Evolutionary conservation across 2,888 invertebrate genomes (phyloP), one percentile per base, ranked within the genome.

Genomic region (Chesias legatella): DNA sequence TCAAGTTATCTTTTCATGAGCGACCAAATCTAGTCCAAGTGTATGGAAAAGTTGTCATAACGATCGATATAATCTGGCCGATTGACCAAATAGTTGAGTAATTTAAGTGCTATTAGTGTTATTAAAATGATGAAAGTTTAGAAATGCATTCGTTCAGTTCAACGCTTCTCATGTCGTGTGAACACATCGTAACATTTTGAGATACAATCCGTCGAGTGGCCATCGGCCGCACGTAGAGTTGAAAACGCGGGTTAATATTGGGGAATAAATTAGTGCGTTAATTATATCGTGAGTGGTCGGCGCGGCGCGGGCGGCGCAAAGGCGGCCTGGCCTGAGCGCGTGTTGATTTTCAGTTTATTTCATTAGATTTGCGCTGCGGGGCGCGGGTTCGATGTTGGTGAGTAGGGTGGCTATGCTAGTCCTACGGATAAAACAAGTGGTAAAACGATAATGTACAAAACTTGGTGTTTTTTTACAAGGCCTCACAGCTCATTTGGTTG

Each of bases 291-390:
- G 80, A 73, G 67, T 63, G 66, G 58, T 42, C 55, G 67, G 62
- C 58, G 66, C 60, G 52, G 62, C 69, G 71, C 71, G 72, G 67
- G 44, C 43, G 53, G 13, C 5, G n/a, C n/a, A n/a, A n/a, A n/a
- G n/a, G n/a, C n/a, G n/a, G n/a, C n/a, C n/a, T 33, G 58, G 63
- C 63, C 58, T 65, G 63, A 51, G 56, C 63, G 71, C 75, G 80
- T 88, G 88, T 89, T 88, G 88, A 86, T 85, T 89, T 88, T 88
- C 85, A 85, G 88, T 86, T 88, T 88, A 88, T 88, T 88, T 88
- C 88, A 89, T 88, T 89, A 89, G 84, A 78, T 69, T 67, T 57
- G 63, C 88, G 72, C 88, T 61, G 80, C 86, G 79, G 88, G 88
- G 79, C 60, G 77, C 79, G 63, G 72, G 66, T 67, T 69, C 64